phyloP scores from a whole-genome alignment of 2,113 vertebrate species.

The Desmodus rotundus region DNA sequence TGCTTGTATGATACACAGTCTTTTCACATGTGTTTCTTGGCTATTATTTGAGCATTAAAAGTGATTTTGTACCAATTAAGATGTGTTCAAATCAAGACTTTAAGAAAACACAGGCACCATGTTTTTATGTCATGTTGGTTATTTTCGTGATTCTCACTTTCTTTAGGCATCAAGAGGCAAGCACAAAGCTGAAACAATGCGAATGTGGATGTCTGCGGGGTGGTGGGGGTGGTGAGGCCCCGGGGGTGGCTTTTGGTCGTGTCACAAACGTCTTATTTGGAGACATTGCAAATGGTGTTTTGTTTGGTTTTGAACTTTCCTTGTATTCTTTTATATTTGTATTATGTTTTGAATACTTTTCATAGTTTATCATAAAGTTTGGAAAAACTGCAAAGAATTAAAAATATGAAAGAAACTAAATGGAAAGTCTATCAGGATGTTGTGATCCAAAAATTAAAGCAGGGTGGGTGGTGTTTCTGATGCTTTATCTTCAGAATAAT shows the following conservation, averaged over 20 bases:
- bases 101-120: not conserved
- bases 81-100: not conserved
- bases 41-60: not conserved
- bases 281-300: not conserved
- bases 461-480: not conserved
- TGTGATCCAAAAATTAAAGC: not conserved
- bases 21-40: not conserved
- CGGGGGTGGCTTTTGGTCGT: not conserved
- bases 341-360: conserved; percentile 11
- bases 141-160: not conserved
- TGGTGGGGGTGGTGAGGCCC: not conserved
- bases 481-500: conserved; percentile 11
- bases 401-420: not conserved
- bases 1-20: not conserved
- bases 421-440: not conserved
- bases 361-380: conserved; percentile 13
- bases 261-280: not conserved
- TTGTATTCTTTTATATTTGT: conserved; percentile 29
- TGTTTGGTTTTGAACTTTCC: not conserved
- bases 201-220: not conserved
- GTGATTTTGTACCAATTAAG: not conserved
- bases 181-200: not conserved
- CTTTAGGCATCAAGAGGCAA: not conserved
- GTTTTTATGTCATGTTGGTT: not conserved
- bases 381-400: not conserved